These are phyloP conservation scores for Magallana gigas DNA, from an alignment of 1,140 invertebrate genomes.

Conservation along the genomic window DNA sequence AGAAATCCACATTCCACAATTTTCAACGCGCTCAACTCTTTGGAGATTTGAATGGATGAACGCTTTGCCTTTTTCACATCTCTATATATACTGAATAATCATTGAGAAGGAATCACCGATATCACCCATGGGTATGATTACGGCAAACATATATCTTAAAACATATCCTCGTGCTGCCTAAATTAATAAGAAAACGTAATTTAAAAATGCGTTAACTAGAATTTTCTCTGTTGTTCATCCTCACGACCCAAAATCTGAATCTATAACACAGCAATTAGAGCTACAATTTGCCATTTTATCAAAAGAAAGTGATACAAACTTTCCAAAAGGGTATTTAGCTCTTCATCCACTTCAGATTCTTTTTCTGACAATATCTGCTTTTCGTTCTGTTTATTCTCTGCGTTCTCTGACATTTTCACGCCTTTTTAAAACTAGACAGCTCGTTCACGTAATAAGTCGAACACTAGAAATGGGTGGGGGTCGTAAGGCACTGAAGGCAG, in stretches of 20 bases:
- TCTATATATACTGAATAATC: too few species aligned
- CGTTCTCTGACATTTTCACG: conserved; percentile 24
- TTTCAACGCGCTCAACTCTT: too few species aligned
- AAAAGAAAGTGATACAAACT: conserved; percentile 49
- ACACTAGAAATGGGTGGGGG: neutral
- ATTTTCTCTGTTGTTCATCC: neutral
- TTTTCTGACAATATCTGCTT: neutral
- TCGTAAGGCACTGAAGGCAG: too few species aligned
- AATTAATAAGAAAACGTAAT: too few species aligned
- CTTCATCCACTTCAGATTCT: conserved; percentile 55
- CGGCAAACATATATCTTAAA: too few species aligned
- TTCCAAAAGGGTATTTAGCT: conserved; percentile 64
- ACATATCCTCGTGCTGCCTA: too few species aligned
- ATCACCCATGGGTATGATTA: too few species aligned
- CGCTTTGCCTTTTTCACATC: too few species aligned
- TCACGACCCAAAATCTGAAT: neutral
- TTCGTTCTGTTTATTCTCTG: neutral
- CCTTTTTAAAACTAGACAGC: neutral
- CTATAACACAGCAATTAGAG: neutral
- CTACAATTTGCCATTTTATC: neutral
- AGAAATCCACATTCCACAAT: too few species aligned
- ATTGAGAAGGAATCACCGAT: too few species aligned
- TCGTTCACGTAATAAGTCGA: neutral
- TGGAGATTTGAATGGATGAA: too few species aligned
- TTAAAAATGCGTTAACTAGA: neutral